Base-by-base conservation (phyloP, 2,888 invertebrate genomes). In the Thereva nobilitata region DNA sequence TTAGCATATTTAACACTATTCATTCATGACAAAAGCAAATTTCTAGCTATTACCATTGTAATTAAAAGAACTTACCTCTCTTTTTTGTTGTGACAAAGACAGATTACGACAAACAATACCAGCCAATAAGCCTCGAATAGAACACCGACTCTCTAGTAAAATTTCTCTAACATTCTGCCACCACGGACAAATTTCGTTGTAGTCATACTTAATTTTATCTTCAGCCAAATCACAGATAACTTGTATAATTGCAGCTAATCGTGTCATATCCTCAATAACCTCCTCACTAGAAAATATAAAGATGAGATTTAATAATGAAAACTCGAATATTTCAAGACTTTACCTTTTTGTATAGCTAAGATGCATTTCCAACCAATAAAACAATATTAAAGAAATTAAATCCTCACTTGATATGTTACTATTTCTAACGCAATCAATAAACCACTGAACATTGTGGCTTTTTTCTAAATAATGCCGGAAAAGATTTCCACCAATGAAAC, bases 81-180 rank as follows among this genome's bases (percentile, higher is more conserved):
- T 73, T 6, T 75, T 75, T 41, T 68, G 73, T 0, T 74, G 74
- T 70, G 75, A 74, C 12, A 77, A 84, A 1, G 89, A 87, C 4
- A 93, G 89, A 10, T 88, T 88, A 76, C 92, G 87, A 77, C 93
- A 93, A 34, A 92, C 87, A 78, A 95, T 86, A 0, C 94, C 92
- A 9, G 92, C 91, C 63, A 92, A 87, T 77, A 93, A 85, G 1
- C 93, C 91, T 69, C 89, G 86, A 72, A 92, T 85, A 6, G 92
- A 90, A 76, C 90, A 88, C 0, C 86, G 82, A 73, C 91, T 90
- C 68, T 91, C 88, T 1, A 88, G 84, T 68, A 95, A 82, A 67
- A 88, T 82, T 71, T 87, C 87, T 38, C 94, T 85, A 52, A 94
- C 86, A 65, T 85, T 83, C 74, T 87, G 87, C 95, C 95, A 96